Conservation (phyloP, 2,113 vertebrate species). For the Physeter macrocephalus region DNA sequence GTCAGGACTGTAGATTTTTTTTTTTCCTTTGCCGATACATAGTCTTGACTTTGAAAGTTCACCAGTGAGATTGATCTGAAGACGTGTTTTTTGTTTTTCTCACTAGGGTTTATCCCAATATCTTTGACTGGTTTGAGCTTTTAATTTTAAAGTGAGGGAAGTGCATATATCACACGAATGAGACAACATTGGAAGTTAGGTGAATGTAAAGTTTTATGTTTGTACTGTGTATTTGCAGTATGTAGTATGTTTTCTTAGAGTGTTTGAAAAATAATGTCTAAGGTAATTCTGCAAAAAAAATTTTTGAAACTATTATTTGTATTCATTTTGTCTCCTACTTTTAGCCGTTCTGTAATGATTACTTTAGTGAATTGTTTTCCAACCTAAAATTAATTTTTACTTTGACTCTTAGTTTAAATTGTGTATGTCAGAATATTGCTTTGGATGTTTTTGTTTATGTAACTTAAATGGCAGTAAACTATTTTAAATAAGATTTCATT, state of each 20-base stretch:
- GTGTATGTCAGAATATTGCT: not conserved
- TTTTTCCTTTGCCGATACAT: not conserved
- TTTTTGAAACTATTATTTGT: not conserved
- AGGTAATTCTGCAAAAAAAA: not conserved
- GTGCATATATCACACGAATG: slow-evolving; percentile 52
- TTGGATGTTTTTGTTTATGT: not conserved
- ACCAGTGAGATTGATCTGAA: slow-evolving; percentile 32
- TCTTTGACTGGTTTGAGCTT: slow-evolving; percentile 71
- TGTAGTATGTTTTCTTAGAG: not conserved
- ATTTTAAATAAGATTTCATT: slow-evolving; percentile 32
- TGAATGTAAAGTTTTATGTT: slow-evolving; percentile 25
- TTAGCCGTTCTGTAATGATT: not conserved
- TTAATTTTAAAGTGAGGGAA: slow-evolving; percentile 63
- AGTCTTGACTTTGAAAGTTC: slow-evolving; percentile 49
- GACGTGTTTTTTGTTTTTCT: not conserved
- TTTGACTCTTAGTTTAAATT: not conserved
- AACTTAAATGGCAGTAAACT: not conserved
- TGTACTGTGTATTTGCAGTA: not conserved
- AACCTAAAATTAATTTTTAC: not conserved
- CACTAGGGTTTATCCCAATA: slow-evolving; percentile 45
- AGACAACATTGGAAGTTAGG: slow-evolving; percentile 55
- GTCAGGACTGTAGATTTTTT: not conserved
- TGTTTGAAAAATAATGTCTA: slow-evolving; percentile 2
- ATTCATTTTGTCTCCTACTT: not conserved
- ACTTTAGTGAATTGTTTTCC: slow-evolving; percentile 28